Evolutionary conservation across 2,797 vertebrate genomes (phyloP), one percentile per base, ranked within the genome.

Genomic region (Ctenosaura bakeri): DNA sequence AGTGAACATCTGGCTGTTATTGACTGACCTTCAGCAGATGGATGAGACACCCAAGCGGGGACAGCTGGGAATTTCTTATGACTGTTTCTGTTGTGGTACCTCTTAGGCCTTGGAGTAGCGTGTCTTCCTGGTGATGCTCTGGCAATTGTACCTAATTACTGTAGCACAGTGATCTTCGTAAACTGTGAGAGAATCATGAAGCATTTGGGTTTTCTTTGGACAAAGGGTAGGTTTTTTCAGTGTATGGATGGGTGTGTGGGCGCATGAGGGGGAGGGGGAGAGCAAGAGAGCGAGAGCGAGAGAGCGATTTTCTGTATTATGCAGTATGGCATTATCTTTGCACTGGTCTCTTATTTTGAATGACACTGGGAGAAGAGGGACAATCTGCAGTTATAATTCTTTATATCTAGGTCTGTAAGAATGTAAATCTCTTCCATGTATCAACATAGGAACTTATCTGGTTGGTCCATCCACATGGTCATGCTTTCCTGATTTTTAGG

Each of bases 21-120:
- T 85, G 90, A 86, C 59, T 79, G 79, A 83, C 88, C 90, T 91
- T 91, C 90, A 91, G 79, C 88, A 89, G 84, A 89, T 89, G 79
- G 84, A 83, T 89, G 84, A 83, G 50, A 16, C 35, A 77, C 71
- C 50, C 71, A 56, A 69, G 35, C n/a, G 62, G 88, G 52, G 84
- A 83, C 59, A 84, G 46, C 86, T 20, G 69, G 32, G 38, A 54
- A 66, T 38, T 52, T 83, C 46, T 62, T 85, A 38, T 85, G 24
- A 85, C 24, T 81, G 71, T n/a, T 38, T 80, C 56, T 82, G 62
- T 42, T 71, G 29, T 50, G 71, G 24, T 79, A n/a, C n/a, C 54
- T 54, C 90, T 83, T 83, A 42, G 50, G 59, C 20, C 50, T 10
- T 13, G 50, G 38, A 76, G 50, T 14, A 56, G 20, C 10, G 4